phyloP scores from a whole-genome alignment of 2,888 invertebrate species.

The Electrophaes corylata region DNA sequence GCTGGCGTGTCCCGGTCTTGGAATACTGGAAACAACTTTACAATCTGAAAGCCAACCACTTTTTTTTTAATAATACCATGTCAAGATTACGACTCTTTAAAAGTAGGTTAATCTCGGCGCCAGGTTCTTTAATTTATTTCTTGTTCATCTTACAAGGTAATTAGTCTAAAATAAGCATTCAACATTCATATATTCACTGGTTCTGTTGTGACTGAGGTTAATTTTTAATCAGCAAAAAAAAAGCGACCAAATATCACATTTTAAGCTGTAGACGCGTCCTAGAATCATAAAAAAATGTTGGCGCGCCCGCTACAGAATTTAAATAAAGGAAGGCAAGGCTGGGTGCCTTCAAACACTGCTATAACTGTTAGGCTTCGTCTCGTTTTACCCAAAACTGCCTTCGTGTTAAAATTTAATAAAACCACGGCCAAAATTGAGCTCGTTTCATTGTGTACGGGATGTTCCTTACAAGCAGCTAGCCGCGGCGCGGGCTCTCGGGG shows the following conservation, averaged over 20 bases:
- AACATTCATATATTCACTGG: too few species aligned
- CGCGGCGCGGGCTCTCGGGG: neutral
- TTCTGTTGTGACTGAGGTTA: too few species aligned
- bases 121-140: too few species aligned
- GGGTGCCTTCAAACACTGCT: conserved; percentile 5
- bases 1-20: too few species aligned
- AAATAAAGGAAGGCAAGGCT: conserved; percentile 5
- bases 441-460: conserved; percentile 3
- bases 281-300: neutral
- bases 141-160: too few species aligned
- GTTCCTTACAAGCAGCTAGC: conserved; percentile 1
- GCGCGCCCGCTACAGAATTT: neutral
- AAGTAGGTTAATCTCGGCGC: too few species aligned
- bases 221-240: too few species aligned
- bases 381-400: conserved; percentile 10
- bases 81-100: too few species aligned
- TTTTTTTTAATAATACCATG: too few species aligned
- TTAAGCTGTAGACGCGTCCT: neutral
- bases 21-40: too few species aligned
- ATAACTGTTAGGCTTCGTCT: conserved; percentile 12
- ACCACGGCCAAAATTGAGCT: conserved; percentile 14
- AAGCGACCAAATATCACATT: neutral
- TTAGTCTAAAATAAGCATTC: too few species aligned
- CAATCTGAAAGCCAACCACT: too few species aligned
- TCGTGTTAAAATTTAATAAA: conserved; percentile 17